These are phyloP conservation scores for Cyprinodon variegatus DNA, from an alignment of 2,113 vertebrate genomes.

Conservation along the genomic window DNA sequence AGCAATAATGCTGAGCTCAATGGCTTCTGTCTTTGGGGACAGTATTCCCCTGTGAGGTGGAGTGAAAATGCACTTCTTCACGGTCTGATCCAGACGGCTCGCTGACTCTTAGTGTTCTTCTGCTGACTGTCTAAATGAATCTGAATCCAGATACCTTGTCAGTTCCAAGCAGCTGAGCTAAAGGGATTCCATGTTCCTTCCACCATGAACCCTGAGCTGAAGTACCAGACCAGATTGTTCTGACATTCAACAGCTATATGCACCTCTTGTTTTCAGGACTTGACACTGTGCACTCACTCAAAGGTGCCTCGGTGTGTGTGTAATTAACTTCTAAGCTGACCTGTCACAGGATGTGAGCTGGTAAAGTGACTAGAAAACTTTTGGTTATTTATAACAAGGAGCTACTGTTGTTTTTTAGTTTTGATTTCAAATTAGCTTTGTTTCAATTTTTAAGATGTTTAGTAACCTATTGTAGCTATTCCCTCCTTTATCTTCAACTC, in stretches of 20 bases:
- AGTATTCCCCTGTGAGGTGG: slow-evolving; percentile 50
- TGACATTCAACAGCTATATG: slow-evolving; percentile 60
- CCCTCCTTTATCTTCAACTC: not conserved
- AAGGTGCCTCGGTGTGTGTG: slow-evolving; percentile 26
- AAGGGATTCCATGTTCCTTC: slow-evolving; percentile 71
- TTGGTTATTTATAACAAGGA: not conserved
- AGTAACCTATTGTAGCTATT: not conserved
- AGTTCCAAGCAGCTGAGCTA: slow-evolving; percentile 55
- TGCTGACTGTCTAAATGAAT: slow-evolving; percentile 72
- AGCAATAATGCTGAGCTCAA: slow-evolving; percentile 61
- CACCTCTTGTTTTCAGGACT: slow-evolving; percentile 53
- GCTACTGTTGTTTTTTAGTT: not conserved
- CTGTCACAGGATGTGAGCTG: slow-evolving; percentile 16
- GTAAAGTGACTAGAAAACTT: slow-evolving; percentile 18
- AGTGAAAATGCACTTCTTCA: slow-evolving; percentile 60
- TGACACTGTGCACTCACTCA: slow-evolving; percentile 38
- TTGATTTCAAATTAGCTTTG: not conserved
- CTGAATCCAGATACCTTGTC: slow-evolving; percentile 62
- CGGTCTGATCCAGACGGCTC: slow-evolving; percentile 64
- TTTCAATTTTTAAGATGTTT: not conserved
- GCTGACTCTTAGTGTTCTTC: slow-evolving; percentile 62
- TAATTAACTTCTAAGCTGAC: slow-evolving; percentile 54
- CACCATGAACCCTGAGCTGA: slow-evolving; percentile 61
- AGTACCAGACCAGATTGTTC: slow-evolving; percentile 54
- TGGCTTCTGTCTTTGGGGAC: slow-evolving; percentile 64